These are phyloP conservation scores for Meghimatium bilineatum DNA, from an alignment of 2,888 invertebrate species.

Conservation along the genomic window DNA sequence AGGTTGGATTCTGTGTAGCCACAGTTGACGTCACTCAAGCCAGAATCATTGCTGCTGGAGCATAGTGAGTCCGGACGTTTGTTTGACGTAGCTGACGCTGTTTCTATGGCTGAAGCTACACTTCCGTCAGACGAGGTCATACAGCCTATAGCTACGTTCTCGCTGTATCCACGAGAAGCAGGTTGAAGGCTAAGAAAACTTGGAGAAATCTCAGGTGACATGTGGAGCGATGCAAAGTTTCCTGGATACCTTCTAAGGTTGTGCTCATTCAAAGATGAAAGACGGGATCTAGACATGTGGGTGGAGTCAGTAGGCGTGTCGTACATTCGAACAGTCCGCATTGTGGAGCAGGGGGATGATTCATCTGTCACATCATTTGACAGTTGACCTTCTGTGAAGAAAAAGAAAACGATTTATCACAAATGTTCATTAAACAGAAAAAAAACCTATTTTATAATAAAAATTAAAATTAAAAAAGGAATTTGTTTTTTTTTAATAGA, in stretches of 20 bases:
- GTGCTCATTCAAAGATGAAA: not conserved
- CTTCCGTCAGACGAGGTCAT: slow-evolving; percentile 34
- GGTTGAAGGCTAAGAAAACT: slow-evolving; percentile 44
- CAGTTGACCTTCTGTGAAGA: slow-evolving; percentile 32
- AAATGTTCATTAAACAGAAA: no score
- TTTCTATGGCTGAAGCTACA: not conserved
- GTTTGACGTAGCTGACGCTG: slow-evolving; percentile 33
- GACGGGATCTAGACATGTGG: slow-evolving; percentile 23
- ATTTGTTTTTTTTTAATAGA: no score
- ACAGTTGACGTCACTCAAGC: slow-evolving; percentile 69
- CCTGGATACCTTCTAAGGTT: slow-evolving; percentile 10
- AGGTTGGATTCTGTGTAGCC: slow-evolving; percentile 57
- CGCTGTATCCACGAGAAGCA: slow-evolving; percentile 24
- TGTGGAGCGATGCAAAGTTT: not conserved
- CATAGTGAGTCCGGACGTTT: slow-evolving; percentile 69
- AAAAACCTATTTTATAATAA: no score
- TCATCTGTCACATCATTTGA: slow-evolving; percentile 22
- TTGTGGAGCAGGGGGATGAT: slow-evolving; percentile 24
- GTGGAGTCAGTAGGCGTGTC: slow-evolving; percentile 25
- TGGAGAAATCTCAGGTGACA: slow-evolving; percentile 24
- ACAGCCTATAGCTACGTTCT: slow-evolving; percentile 14
- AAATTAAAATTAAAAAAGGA: no score
- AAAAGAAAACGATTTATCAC: not conserved
- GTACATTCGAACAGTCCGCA: slow-evolving; percentile 36
- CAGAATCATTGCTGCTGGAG: slow-evolving; percentile 72